phyloP scores from a whole-genome alignment of 2,888 invertebrate genomes.

The Drosophila yooni region DNA sequence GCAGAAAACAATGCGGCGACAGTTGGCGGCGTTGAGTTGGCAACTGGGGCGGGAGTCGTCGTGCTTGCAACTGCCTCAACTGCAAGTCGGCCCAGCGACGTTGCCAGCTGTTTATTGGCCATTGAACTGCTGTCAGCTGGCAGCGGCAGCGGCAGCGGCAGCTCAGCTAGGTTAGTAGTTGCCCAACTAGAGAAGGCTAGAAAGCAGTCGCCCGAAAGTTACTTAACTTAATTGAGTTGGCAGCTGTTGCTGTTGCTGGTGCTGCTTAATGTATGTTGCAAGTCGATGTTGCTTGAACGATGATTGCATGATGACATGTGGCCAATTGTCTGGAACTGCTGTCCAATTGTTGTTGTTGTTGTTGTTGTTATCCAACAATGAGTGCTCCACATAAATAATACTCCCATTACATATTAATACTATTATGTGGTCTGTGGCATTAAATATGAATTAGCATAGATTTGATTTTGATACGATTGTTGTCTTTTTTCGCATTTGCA shows the following conservation, averaged over 20 bases:
- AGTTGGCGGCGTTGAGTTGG: conserved; percentile 65
- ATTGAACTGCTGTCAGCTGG: background rate
- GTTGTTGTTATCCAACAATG: conserved; percentile 39
- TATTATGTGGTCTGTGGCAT: conserved; percentile 19
- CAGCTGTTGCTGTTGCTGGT: background rate
- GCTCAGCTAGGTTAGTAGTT: conserved; percentile 31
- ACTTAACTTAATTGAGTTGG: conserved; percentile 14
- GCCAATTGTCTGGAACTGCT: conserved; percentile 37
- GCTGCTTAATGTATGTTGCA: conserved; percentile 18
- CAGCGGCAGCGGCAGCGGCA: background rate
- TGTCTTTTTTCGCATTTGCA: background rate
- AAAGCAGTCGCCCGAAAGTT: conserved; percentile 10
- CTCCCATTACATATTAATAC: conserved; percentile 26
- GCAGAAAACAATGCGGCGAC: conserved; percentile 29
- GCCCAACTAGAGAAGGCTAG: conserved; percentile 5
- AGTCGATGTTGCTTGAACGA: conserved; percentile 5
- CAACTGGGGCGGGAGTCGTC: conserved; percentile 53
- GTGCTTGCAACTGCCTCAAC: conserved; percentile 8
- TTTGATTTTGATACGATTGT: conserved; percentile 7
- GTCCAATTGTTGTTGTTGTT: background rate
- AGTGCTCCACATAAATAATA: conserved; percentile 6
- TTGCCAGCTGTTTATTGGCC: conserved; percentile 5
- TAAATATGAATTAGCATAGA: conserved; percentile 29
- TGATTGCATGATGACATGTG: conserved; percentile 23
- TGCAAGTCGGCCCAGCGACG: conserved; percentile 5